Base-by-base conservation (phyloP, 2,797 vertebrate species). In the Stomatorhinus walkeri region DNA sequence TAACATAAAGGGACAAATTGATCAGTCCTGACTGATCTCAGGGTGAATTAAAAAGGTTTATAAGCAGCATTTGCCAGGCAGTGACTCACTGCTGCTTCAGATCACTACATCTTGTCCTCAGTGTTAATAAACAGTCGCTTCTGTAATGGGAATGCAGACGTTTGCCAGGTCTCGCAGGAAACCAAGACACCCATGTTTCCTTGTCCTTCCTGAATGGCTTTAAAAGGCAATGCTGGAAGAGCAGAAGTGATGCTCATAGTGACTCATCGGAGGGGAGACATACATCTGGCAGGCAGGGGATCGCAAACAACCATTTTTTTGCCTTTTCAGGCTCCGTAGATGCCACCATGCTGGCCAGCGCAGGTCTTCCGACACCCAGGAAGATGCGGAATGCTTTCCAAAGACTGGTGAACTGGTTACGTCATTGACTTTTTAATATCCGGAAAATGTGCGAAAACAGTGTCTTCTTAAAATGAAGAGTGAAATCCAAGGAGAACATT, bases 151-250 rank as follows among this genome's bases (percentile, higher is more conserved):
- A 94, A 93, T 85, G 89, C 90, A n/a, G 59, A 61, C 49, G 79
- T 90, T 89, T 59, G 91, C n/a, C 90, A 86, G 86, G 10, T 87
- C 85, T 88, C 88, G 36, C 32, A 19, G 36, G 89, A 64, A 91
- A 91, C 88, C 68, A 89, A 89, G 89, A 90, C 90, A 93, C 64
- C 12, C 84, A 0, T 83, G 90, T 89, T 59, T 68, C 91, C 90
- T 89, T 83, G 54, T 48, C 83, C 40, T 90, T 91, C 84, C 76
- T 84, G 87, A 89, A 94, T 92, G 87, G 54, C 95, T 95, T 93
- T 96, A 96, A 95, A 96, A 96, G 95, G 95, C 90, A 95, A 95
- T 89, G 87, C 88, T 89, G 90, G 86, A 72, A 87, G 52, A 85
- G 36, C 61, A 36, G n/a, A 72, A 87, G 89, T 91, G 89, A 89